Conservation (phyloP, 1,140 invertebrate genomes). For the Magallana ariakensis region DNA sequence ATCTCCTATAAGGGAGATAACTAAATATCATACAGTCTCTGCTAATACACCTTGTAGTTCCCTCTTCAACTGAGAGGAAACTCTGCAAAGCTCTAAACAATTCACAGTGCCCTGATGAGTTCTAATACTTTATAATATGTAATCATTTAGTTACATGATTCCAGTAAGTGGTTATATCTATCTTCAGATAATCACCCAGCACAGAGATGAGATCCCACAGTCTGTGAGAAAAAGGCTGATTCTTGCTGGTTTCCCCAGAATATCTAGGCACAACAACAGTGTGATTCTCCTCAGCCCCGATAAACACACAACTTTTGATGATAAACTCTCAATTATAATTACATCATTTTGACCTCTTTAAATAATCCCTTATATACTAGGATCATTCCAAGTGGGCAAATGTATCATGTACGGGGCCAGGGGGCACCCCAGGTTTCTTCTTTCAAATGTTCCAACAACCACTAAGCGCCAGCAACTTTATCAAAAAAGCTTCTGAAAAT, state of each 20-base stretch:
- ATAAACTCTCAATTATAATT: conserved; percentile 37
- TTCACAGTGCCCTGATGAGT: neutral
- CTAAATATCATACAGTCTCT: neutral
- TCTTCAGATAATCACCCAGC: neutral
- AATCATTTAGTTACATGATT: neutral
- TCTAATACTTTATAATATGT: neutral
- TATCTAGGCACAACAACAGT: neutral
- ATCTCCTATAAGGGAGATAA: conserved; percentile 17
- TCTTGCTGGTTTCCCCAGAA: neutral
- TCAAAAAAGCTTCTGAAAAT: conserved; percentile 1
- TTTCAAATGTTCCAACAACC: conserved; percentile 10
- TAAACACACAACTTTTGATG: conserved; percentile 24
- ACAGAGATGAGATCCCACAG: neutral
- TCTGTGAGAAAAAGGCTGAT: conserved; percentile 30
- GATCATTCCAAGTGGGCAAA: neutral
- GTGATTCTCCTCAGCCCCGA: conserved; percentile 2
- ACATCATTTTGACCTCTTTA: conserved; percentile 29
- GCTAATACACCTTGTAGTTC: too few species aligned
- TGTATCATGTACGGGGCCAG: neutral
- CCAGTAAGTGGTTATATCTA: neutral
- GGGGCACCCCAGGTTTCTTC: conserved; percentile 18
- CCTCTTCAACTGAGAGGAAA: too few species aligned
- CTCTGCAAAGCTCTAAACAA: neutral
- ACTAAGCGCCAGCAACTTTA: neutral
- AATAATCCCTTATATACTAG: conserved; percentile 18